Percentiles rank a stretch among this genome's conserved stretches.
Conservation (phyloP, 2,113 vertebrate genomes). For the Chitala chitala region DNA sequence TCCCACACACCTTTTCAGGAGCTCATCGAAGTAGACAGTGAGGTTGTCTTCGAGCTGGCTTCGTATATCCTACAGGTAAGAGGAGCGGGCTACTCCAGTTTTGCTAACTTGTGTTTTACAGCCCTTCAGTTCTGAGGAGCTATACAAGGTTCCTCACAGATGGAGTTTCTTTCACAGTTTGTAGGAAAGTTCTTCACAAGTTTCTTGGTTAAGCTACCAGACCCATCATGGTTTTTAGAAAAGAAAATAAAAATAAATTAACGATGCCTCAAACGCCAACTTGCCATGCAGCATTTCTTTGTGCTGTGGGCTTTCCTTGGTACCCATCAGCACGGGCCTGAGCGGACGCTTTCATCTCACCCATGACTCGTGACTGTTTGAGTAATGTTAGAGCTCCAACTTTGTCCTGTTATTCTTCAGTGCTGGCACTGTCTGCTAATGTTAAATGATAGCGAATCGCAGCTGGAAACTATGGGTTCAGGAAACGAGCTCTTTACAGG, state of each 20-base stretch:
- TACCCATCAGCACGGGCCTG: background rate
- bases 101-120: too few relatives aligned
- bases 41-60: slow-evolving; percentile 93
- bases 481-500: background rate
- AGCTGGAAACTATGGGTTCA: background rate
- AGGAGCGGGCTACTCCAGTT: background rate
- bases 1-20: slow-evolving; percentile 63
- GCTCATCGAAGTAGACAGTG: slow-evolving; percentile 92
- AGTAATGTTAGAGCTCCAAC: background rate
- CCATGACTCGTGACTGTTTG: background rate
- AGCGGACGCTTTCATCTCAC: background rate
- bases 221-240: background rate
- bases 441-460: background rate
- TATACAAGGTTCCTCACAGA: background rate
- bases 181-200: background rate
- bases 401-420: background rate
- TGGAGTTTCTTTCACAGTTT: background rate
- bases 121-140: background rate
- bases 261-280: too few relatives aligned
- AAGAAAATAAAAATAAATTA: background rate
- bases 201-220: background rate
- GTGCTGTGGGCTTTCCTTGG: background rate
- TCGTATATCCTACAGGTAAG: slow-evolving; percentile 91
- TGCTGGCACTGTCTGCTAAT: background rate
- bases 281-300: background rate